Percentiles rank a stretch among this genome's conserved stretches.
phyloP scores from a whole-genome alignment of 2,113 vertebrate species.

The Pithys albifrons region DNA sequence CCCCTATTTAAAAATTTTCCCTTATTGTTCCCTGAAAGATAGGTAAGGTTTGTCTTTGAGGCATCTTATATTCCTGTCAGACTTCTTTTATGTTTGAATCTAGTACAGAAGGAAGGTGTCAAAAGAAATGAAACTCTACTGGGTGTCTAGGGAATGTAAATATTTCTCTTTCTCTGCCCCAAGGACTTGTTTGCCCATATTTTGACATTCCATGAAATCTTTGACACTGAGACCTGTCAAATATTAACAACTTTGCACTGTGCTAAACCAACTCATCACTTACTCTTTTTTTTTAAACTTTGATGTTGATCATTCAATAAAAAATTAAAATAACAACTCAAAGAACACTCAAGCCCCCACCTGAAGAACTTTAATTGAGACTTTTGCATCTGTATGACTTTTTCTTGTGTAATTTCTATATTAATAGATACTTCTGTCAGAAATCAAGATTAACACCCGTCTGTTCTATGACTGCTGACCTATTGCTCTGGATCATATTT shows the following conservation, averaged over 20 bases:
- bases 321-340: conserved; percentile 46
- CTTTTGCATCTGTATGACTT: neutral
- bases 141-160: conserved; percentile 86
- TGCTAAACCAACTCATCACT: conserved; percentile 73
- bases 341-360: neutral
- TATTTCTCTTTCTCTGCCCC: conserved; percentile 82
- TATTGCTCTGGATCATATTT: conserved; percentile 47
- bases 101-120: conserved; percentile 87
- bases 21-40: conserved; percentile 62
- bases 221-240: conserved; percentile 92
- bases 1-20: neutral
- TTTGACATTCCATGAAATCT: conserved; percentile 87
- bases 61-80: conserved; percentile 85
- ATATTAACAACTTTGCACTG: conserved; percentile 77
- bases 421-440: neutral
- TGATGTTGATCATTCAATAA: conserved; percentile 71
- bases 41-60: conserved; percentile 79
- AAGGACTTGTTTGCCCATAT: conserved; percentile 85
- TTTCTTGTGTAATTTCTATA: neutral
- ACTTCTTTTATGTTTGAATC: conserved; percentile 80
- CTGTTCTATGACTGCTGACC: conserved; percentile 34
- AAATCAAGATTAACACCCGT: conserved; percentile 44
- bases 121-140: conserved; percentile 84
- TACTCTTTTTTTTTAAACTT: conserved; percentile 70
- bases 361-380: conserved; percentile 31